Evolutionary conservation across 2,797 vertebrate species (phyloP).

Genomic region (Sebastes trivittatus): DNA sequence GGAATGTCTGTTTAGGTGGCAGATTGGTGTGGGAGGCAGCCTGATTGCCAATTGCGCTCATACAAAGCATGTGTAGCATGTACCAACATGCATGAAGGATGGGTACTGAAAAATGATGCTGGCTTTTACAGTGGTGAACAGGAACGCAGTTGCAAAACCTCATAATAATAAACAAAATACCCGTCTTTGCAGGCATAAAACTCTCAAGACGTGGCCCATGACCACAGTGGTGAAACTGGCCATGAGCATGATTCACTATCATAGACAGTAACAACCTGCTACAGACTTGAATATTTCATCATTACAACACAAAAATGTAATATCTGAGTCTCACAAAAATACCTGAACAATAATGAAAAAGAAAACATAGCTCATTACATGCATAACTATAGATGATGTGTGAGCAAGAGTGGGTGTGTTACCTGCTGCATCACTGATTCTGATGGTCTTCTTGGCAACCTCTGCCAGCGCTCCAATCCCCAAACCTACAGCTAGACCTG

Average conservation of each 20-base stretch:
- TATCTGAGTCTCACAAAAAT: not conserved
- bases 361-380: not conserved
- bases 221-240: not conserved
- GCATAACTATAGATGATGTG: not conserved
- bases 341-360: not conserved
- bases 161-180: not conserved
- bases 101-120: not conserved
- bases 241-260: not conserved
- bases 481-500: constrained; percentile 95
- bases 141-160: not conserved
- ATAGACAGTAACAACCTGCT: not conserved
- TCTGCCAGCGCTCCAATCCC: constrained; percentile 95
- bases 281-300: not conserved
- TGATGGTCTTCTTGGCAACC: constrained; percentile 95
- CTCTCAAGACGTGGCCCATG: not conserved
- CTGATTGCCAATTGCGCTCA: not conserved
- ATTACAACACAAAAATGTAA: not conserved
- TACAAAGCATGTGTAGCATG: not conserved
- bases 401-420: constrained; percentile 40
- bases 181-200: not conserved
- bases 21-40: not conserved
- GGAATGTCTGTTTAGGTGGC: constrained; percentile 8
- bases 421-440: constrained; percentile 85
- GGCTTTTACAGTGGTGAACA: not conserved
- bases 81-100: constrained; percentile 16